Percentiles rank a stretch among this genome's conserved stretches.
phyloP scores from a whole-genome alignment of 2,888 invertebrate species.

The Athetis lepigone region DNA sequence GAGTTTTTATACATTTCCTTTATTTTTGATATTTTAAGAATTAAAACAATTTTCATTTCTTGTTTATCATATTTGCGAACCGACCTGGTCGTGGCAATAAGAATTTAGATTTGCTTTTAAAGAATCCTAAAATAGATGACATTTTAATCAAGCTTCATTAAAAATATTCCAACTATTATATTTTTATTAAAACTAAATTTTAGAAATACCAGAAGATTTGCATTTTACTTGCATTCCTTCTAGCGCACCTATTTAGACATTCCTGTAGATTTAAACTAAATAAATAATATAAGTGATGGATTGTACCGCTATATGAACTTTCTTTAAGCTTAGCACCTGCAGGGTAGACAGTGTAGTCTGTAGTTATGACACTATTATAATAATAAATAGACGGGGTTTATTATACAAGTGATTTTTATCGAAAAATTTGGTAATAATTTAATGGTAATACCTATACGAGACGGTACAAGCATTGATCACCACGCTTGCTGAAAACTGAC shows the following conservation, averaged over 20 bases:
- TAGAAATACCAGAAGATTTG: slow-evolving; percentile 17
- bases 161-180: not conserved
- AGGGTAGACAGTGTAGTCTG: slow-evolving; percentile 44
- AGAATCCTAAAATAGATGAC: not conserved
- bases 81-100: no score
- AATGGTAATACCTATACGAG: no score
- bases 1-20: no score
- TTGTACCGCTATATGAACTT: slow-evolving; percentile 32
- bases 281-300: slow-evolving; percentile 27
- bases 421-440: no score
- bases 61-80: no score
- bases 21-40: no score
- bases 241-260: slow-evolving; percentile 56
- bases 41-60: no score
- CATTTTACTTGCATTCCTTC: slow-evolving; percentile 44
- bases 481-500: not conserved
- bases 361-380: slow-evolving; percentile 25
- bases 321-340: slow-evolving; percentile 50
- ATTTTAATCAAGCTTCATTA: not conserved
- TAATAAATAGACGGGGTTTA: not conserved
- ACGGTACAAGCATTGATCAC: not conserved
- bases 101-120: not conserved
- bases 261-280: slow-evolving; percentile 36
- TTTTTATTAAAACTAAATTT: slow-evolving; percentile 6
- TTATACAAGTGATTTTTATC: slow-evolving; percentile 8